Percentiles rank a stretch among this genome's conserved stretches.
phyloP scores from a whole-genome alignment of 2,888 invertebrate species.

The Lasius fuliginosus region DNA sequence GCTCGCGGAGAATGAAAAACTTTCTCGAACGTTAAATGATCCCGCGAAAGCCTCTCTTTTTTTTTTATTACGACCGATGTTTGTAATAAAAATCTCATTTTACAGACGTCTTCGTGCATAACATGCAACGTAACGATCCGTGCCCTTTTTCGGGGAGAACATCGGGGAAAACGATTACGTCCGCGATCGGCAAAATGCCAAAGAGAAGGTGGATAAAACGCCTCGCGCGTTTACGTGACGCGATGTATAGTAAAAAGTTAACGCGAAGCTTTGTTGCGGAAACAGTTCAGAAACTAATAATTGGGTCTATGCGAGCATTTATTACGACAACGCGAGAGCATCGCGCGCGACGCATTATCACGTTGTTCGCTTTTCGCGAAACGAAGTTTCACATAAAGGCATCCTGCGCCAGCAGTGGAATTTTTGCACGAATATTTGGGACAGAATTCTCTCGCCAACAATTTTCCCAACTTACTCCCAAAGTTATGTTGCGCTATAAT shows the following conservation, averaged over 20 bases:
- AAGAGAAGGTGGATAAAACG: background rate
- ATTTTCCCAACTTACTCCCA: background rate
- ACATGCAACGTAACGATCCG: background rate
- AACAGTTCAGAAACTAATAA: conserved; percentile 41
- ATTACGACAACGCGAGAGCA: conserved; percentile 19
- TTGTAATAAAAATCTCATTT: background rate
- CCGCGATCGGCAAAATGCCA: background rate
- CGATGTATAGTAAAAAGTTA: background rate
- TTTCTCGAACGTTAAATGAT: background rate
- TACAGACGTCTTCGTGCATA: background rate
- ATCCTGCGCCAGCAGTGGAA: background rate
- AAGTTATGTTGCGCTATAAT: background rate
- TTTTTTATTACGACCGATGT: background rate
- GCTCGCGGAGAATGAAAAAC: background rate
- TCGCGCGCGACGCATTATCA: conserved; percentile 2
- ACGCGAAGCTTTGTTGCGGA: conserved; percentile 6
- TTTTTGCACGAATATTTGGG: conserved; percentile 24
- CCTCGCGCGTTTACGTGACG: conserved; percentile 12
- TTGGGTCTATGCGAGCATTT: conserved; percentile 6
- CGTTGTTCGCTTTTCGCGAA: conserved; percentile 19
- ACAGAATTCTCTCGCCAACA: background rate
- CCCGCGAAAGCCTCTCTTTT: background rate
- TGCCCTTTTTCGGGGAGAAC: background rate
- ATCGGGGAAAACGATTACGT: background rate
- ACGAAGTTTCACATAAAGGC: conserved; percentile 31